Evolutionary conservation across 2,888 invertebrate species (phyloP).

Genomic region (Stenodera caucasica): DNA sequence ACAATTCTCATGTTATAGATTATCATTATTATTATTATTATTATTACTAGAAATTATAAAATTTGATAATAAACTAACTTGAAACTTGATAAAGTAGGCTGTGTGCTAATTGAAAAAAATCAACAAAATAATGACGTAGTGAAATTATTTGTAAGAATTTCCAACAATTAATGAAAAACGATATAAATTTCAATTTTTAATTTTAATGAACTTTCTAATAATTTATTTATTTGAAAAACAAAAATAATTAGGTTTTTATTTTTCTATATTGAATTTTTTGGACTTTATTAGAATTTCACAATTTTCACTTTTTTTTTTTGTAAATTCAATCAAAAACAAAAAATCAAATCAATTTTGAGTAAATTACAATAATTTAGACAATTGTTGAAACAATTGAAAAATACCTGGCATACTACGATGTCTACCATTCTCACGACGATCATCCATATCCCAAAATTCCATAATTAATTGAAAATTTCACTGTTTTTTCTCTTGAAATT

Average conservation of each 20-base stretch:
- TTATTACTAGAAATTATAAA: background rate
- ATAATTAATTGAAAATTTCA: slow-evolving; percentile 41
- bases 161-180: background rate
- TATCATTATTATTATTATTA: background rate
- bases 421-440: slow-evolving; percentile 45
- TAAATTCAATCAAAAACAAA: too few species aligned
- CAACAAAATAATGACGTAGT: too few species aligned
- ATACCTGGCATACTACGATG: slow-evolving; percentile 42
- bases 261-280: too few species aligned
- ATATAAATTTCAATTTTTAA: background rate
- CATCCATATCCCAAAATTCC: slow-evolving; percentile 55
- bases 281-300: too few species aligned
- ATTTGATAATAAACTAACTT: too few species aligned
- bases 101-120: too few species aligned
- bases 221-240: background rate
- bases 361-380: too few species aligned
- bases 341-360: too few species aligned
- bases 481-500: too few species aligned
- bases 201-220: background rate
- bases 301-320: background rate
- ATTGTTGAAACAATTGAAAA: background rate
- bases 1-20: background rate
- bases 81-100: too few species aligned
- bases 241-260: background rate
- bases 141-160: background rate